A percentile compares a stretch with the other conserved stretches of the same genome.
Conservation (phyloP, 2,797 vertebrate genomes). For the Apogon talboti region DNA sequence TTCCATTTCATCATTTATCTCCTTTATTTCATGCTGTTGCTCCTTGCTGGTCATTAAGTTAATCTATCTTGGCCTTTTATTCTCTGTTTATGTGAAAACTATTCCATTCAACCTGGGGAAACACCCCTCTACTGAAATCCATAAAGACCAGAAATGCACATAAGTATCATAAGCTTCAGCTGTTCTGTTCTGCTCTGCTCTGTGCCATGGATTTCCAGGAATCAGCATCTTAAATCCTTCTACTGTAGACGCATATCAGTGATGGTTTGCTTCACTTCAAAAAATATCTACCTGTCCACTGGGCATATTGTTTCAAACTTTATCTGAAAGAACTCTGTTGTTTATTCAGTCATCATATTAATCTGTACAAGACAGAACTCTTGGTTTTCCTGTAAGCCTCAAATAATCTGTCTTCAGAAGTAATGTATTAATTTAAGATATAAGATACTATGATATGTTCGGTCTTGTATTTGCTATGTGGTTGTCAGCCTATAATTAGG, state of each 20-base stretch:
- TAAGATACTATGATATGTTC: too few species aligned
- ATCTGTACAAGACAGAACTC: conserved; percentile 27
- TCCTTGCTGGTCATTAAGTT: conserved; percentile 56
- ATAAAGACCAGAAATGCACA: conserved; percentile 49
- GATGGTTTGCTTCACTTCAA: conserved; percentile 48
- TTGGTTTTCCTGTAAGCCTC: conserved; percentile 28
- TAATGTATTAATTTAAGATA: not conserved
- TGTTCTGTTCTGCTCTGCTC: conserved; percentile 13
- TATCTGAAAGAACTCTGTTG: conserved; percentile 61
- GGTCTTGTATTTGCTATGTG: too few species aligned
- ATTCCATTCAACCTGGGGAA: conserved; percentile 26
- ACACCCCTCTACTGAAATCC: conserved; percentile 38
- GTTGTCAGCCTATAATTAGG: too few species aligned
- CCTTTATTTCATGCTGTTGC: conserved; percentile 44
- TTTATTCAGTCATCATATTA: conserved; percentile 52
- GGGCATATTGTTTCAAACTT: conserved; percentile 57
- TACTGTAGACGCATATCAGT: conserved; percentile 33
- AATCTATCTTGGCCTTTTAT: conserved; percentile 20
- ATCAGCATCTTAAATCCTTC: conserved; percentile 58
- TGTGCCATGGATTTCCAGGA: conserved; percentile 50
- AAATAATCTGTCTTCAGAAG: conserved; percentile 26
- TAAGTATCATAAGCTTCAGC: conserved; percentile 36
- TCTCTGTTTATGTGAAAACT: conserved; percentile 17
- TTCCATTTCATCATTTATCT: conserved; percentile 54
- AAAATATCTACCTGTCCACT: conserved; percentile 35